phyloP scores from a whole-genome alignment of 2,797 vertebrate genomes.

The Notolepis coatsorum region DNA sequence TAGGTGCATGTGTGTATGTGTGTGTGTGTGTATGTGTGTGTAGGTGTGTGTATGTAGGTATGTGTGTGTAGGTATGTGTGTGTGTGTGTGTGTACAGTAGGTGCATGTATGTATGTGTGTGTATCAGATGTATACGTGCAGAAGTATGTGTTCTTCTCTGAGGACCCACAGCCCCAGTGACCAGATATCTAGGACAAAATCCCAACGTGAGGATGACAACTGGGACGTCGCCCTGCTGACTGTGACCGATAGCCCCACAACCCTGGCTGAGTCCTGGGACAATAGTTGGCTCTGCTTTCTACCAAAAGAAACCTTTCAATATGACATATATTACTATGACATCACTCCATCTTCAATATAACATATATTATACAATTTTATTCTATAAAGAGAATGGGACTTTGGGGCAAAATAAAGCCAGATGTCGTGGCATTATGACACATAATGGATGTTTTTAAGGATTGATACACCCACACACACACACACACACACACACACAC shows the following conservation, averaged over 20 bases:
- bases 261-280: slow-evolving; percentile 57
- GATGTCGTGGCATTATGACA: slow-evolving; percentile 29
- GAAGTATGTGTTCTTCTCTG: slow-evolving; percentile 33
- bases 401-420: slow-evolving; percentile 19
- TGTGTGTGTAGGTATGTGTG: background rate
- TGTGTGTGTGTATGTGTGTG: background rate
- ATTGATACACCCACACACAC: no score
- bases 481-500: no score
- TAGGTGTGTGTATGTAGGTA: slow-evolving; percentile 4
- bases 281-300: slow-evolving; percentile 47
- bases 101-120: background rate
- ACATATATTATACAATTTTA: slow-evolving; percentile 32
- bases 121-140: background rate
- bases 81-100: slow-evolving; percentile 4
- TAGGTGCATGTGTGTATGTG: slow-evolving; percentile 19
- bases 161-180: slow-evolving; percentile 60
- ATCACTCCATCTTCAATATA: slow-evolving; percentile 50
- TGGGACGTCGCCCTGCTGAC: slow-evolving; percentile 61
- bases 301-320: slow-evolving; percentile 21
- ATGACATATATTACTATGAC: slow-evolving; percentile 63
- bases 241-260: slow-evolving; percentile 69
- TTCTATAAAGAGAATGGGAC: slow-evolving; percentile 32
- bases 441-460: slow-evolving; percentile 17
- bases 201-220: slow-evolving; percentile 51
- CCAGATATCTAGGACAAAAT: slow-evolving; percentile 69